These are phyloP conservation scores for Germaria angustata DNA, from an alignment of 2,888 invertebrate species.

Conservation along the genomic window DNA sequence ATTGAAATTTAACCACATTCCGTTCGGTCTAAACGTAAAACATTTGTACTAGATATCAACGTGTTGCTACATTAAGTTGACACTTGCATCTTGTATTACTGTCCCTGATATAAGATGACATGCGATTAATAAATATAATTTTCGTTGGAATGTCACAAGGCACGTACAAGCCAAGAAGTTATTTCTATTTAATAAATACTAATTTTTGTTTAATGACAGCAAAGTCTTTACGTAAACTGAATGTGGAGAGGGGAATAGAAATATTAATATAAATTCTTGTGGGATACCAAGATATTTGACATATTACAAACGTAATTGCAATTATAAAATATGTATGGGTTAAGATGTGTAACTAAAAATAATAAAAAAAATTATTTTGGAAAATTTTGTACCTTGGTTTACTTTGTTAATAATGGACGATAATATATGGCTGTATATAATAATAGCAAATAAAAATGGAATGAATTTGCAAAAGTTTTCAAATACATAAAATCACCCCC, in stretches of 20 bases:
- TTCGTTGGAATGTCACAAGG: slow-evolving; percentile 15
- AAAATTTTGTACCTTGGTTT: too few relatives aligned
- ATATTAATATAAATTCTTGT: slow-evolving; percentile 7
- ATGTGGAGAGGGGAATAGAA: neutral
- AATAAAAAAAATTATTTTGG: too few relatives aligned
- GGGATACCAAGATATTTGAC: neutral
- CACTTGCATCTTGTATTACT: slow-evolving; percentile 36
- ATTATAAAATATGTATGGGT: neutral
- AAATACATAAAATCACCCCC: too few relatives aligned
- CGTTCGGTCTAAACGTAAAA: neutral
- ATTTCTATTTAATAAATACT: slow-evolving; percentile 26
- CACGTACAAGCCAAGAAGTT: slow-evolving; percentile 19
- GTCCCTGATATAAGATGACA: slow-evolving; percentile 35
- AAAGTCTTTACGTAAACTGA: slow-evolving; percentile 1
- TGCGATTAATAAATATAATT: slow-evolving; percentile 36
- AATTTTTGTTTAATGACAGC: slow-evolving; percentile 26
- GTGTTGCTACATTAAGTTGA: slow-evolving; percentile 37
- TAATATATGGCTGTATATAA: too few relatives aligned
- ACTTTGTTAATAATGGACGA: too few relatives aligned
- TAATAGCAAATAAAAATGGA: too few relatives aligned
- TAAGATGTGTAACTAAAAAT: too few relatives aligned
- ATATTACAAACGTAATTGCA: neutral
- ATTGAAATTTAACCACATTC: slow-evolving; percentile 1
- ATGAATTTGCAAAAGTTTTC: too few relatives aligned
- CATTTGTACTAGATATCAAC: slow-evolving; percentile 11